A percentile compares a stretch with the other conserved stretches of the same genome.
phyloP scores from a whole-genome alignment of 2,888 invertebrate species.

The Brachycybe producta region DNA sequence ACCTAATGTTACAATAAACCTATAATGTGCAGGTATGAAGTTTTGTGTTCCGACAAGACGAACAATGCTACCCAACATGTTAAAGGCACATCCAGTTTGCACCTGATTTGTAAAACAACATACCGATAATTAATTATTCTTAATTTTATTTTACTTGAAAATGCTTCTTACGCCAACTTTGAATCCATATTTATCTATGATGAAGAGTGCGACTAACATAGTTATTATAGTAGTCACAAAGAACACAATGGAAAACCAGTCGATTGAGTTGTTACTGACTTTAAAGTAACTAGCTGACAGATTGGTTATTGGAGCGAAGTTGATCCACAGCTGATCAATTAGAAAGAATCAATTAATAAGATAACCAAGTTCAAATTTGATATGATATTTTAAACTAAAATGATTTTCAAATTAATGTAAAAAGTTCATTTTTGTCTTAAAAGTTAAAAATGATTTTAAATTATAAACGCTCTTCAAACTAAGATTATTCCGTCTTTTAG shows the following conservation, averaged over 20 bases:
- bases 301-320: slow-evolving; percentile 10
- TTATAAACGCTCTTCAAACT: too few species aligned
- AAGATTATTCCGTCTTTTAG: too few species aligned
- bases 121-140: too few species aligned
- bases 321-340: slow-evolving; percentile 16
- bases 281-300: slow-evolving; percentile 10
- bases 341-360: too few species aligned
- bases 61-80: neutral
- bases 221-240: slow-evolving; percentile 12
- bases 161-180: slow-evolving; percentile 11
- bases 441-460: too few species aligned
- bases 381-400: too few species aligned
- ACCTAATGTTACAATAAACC: slow-evolving; percentile 27
- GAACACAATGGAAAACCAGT: slow-evolving; percentile 15
- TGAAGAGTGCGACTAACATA: slow-evolving; percentile 7
- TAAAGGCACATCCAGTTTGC: slow-evolving; percentile 5
- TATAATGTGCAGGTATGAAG: slow-evolving; percentile 14
- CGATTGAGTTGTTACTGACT: neutral
- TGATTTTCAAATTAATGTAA: too few species aligned
- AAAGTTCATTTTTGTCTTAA: neutral
- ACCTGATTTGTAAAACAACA: neutral
- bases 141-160: too few species aligned
- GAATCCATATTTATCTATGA: slow-evolving; percentile 13
- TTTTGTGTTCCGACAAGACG: slow-evolving; percentile 5
- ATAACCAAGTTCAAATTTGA: too few species aligned